Base-by-base conservation (phyloP, 2,113 vertebrate genomes). In the Oncorhynchus kisutch region DNA sequence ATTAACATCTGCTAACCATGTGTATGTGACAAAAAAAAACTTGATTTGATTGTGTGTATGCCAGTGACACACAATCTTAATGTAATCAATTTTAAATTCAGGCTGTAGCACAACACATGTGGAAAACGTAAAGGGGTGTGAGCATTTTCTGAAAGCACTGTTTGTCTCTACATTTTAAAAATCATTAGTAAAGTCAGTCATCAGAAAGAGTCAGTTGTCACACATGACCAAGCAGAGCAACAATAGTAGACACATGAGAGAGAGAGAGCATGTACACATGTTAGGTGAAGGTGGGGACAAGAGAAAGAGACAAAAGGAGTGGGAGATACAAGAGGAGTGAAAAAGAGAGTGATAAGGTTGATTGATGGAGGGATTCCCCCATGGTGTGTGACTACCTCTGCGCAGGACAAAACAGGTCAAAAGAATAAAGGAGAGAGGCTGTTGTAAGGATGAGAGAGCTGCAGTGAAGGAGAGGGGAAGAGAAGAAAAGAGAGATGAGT, bases 391-490 rank as follows among this genome's bases (percentile, higher is more conserved):
- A 49, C 95, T 98, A 99, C 96, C 96, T 97, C 87, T 95, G 78
- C 83, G 70, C 71, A 62, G 89, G 91, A 76, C 83, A 73, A 78
- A 54, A 85, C 87, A 93, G 84, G 91, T 99, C 96, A 99, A 96
- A 99, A 99, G 93, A 98, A 97, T 95, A 98, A 98, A 91, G 97
- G 97, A 91, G 97, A 98, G 86, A 99, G 96, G 86, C 96, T 96
- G 94, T 98, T 97, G 95, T 97, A 96, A 88, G 97, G 96, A 90
- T 96, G 95, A 90, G 96, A 96, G 90, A 95, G 94, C 95, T 98
- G 97, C 88, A 91, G 94, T 92, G 92, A 93, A 80, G 91, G 91
- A 95, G 76, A 87, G 93, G 78, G 92, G 93, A 74, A 78, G 92
- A 85, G 79, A 92, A 74, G 59, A 88, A 80, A 84, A 79, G 79